A percentile compares a stretch with the other conserved stretches of the same genome.
Conservation (phyloP, 2,888 invertebrate genomes). For the Monoplex corrugatus region DNA sequence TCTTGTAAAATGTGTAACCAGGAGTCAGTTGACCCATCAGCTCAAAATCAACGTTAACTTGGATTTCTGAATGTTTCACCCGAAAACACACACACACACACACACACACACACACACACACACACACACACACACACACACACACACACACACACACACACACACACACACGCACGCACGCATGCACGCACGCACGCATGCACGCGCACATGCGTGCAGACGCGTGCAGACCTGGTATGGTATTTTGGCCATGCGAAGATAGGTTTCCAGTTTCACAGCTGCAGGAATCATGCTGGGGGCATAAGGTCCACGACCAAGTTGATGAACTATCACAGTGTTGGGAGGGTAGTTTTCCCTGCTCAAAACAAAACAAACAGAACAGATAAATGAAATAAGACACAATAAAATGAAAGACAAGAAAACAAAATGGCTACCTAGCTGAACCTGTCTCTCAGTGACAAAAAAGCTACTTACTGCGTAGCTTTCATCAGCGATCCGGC, state of each 20-base stretch:
- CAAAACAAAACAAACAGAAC: too few relatives aligned
- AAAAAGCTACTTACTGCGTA: too few relatives aligned
- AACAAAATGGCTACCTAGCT: too few relatives aligned
- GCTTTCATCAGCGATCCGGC: too few relatives aligned
- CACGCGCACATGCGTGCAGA: not conserved
- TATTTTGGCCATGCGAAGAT: conserved; percentile 78
- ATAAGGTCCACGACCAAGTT: conserved; percentile 69
- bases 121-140: conserved; percentile 14
- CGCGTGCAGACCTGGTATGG: conserved; percentile 74
- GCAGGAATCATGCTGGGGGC: conserved; percentile 79
- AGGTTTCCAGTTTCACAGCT: conserved; percentile 80
- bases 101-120: not conserved
- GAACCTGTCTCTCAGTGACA: too few relatives aligned
- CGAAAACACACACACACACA: not conserved
- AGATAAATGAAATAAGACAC: too few relatives aligned
- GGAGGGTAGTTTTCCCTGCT: too few relatives aligned
- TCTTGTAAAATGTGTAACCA: too few relatives aligned
- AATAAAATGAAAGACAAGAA: too few relatives aligned
- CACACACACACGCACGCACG: conserved; percentile 44
- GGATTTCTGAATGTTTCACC: too few relatives aligned
- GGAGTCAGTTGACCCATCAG: too few relatives aligned
- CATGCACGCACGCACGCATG: conserved; percentile 29
- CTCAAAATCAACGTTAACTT: too few relatives aligned
- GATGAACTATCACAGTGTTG: conserved; percentile 74
- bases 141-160: conserved; percentile 40